Evolutionary conservation across 1,140 invertebrate genomes (phyloP).

Genomic region (Plectrocnemia conspersa): DNA sequence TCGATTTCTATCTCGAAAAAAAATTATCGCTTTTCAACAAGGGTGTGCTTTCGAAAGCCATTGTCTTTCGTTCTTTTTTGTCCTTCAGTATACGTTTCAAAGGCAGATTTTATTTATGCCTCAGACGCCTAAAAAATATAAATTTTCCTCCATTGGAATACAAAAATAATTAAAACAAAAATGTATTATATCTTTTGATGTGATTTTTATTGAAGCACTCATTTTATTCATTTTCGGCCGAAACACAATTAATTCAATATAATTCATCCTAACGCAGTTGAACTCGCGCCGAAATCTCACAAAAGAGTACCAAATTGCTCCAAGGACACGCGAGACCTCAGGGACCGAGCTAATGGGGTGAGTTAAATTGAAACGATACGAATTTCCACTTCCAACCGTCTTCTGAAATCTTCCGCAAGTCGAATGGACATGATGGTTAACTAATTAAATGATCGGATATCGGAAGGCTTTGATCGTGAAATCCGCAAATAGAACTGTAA

Average conservation of each 20-base stretch:
- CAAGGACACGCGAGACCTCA: not conserved
- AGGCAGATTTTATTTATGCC: too few species aligned
- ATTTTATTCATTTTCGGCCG: not conserved
- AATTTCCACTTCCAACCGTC: not conserved
- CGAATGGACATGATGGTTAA: constrained; percentile 5
- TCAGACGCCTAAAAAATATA: too few species aligned
- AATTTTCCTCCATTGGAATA: too few species aligned
- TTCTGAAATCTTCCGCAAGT: not conserved
- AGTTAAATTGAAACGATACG: not conserved
- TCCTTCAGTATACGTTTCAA: too few species aligned
- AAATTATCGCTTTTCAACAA: too few species aligned
- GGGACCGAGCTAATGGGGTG: not conserved
- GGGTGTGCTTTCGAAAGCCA: too few species aligned
- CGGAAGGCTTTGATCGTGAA: not conserved
- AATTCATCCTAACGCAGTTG: not conserved
- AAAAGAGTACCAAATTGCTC: not conserved
- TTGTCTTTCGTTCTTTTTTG: too few species aligned
- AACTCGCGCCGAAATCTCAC: not conserved
- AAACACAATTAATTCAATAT: not conserved
- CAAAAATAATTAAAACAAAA: too few species aligned
- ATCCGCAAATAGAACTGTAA: not conserved
- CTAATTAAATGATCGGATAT: not conserved
- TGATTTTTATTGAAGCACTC: too few species aligned
- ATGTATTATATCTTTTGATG: too few species aligned
- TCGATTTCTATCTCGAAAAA: too few species aligned